A percentile compares a stretch with the other conserved stretches of the same genome.
Conservation (phyloP, 2,888 invertebrate species). For the Drosophila niveifrons region DNA sequence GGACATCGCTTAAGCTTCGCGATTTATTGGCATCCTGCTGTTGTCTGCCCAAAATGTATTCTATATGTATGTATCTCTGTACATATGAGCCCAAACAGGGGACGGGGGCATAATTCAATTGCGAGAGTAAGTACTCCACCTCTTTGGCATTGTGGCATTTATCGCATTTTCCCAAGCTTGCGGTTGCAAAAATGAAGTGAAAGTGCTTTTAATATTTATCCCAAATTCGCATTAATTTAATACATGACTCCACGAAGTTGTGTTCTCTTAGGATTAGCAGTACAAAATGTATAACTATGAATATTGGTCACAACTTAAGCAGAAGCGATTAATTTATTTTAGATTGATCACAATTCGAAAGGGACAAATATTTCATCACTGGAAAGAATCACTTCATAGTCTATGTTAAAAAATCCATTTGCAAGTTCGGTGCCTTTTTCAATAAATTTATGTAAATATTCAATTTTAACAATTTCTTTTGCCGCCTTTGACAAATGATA, state of each 20-base stretch:
- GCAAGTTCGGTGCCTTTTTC: conserved; percentile 55
- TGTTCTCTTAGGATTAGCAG: background rate
- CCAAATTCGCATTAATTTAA: conserved; percentile 26
- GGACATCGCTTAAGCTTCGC: conserved; percentile 65
- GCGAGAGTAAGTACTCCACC: conserved; percentile 20
- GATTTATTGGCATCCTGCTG: conserved; percentile 51
- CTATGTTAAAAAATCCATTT: background rate
- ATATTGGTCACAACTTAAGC: too few relatives aligned
- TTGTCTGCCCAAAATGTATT: conserved; percentile 50
- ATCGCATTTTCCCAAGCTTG: conserved; percentile 26
- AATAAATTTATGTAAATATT: conserved; percentile 81
- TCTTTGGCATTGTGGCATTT: too few relatives aligned
- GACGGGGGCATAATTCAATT: background rate
- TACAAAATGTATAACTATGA: too few relatives aligned
- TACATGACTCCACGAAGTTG: conserved; percentile 9
- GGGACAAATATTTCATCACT: too few relatives aligned
- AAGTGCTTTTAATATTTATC: conserved; percentile 57
- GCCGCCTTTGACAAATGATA: conserved; percentile 73
- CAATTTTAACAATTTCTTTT: conserved; percentile 67
- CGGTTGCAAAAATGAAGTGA: conserved; percentile 53
- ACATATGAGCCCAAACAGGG: conserved; percentile 4
- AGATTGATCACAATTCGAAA: too few relatives aligned
- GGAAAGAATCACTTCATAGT: too few relatives aligned
- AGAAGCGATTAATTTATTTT: too few relatives aligned
- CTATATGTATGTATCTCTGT: conserved; percentile 29